Evolutionary conservation across 2,888 invertebrate genomes (phyloP), one percentile per base, ranked within the genome.

Genomic region (Isotomurus palustris): DNA sequence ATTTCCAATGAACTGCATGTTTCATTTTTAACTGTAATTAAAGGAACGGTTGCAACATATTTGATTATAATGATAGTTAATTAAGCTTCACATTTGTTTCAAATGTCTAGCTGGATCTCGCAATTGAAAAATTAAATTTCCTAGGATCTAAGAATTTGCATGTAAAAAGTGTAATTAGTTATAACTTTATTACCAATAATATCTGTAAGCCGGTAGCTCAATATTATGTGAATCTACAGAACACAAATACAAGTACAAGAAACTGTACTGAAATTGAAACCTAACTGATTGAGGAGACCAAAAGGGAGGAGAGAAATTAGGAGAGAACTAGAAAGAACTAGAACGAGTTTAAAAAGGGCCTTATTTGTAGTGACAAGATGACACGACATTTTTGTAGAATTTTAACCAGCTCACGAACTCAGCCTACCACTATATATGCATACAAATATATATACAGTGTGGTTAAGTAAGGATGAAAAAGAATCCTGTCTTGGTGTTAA

Each of bases 301-400:
- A n/a, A n/a, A n/a, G n/a, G n/a, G n/a, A n/a, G n/a, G n/a, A n/a
- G n/a, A n/a, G n/a, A n/a, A n/a, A n/a, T n/a, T n/a, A n/a, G n/a
- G n/a, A n/a, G n/a, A n/a, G n/a, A n/a, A n/a, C n/a, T n/a, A n/a
- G 12, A 14, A 40, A 19, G 40, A 8, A 8, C 40, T 17, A 24
- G 43, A 19, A 43, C 3, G 24, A n/a, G n/a, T n/a, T n/a, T n/a
- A 40, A 8, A 43, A 32, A 38, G 50, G 25, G 24, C 50, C 50
- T 50, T 50, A 50, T 50, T 50, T 50, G 50, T 50, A 50, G 50
- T 50, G 50, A 50, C 50, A 50, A 50, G 38, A 50, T 50, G 50
- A 50, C 50, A 50, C 38, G 50, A 50, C 50, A 50, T 50, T n/a
- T 50, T 38, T 35, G 38, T 22, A 50, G 25, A 38, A 50, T 50